Conservation (phyloP, 2,113 vertebrate species). For the Micromys minutus region DNA sequence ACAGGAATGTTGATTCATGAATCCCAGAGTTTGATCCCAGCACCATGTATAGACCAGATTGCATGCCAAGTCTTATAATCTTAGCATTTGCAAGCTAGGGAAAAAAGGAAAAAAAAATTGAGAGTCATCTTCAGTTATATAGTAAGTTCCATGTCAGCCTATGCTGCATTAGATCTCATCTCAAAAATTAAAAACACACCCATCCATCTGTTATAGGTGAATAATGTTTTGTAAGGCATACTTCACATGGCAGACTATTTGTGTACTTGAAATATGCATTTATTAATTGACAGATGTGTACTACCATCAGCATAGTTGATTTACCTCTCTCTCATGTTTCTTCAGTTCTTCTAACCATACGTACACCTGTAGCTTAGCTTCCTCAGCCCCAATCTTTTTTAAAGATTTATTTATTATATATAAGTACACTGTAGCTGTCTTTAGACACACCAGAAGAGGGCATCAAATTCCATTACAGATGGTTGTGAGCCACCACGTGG, state of each 20-base stretch:
- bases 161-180: neutral
- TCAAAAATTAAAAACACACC: neutral
- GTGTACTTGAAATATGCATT: neutral
- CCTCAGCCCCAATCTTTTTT: neutral
- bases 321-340: neutral
- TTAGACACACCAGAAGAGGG: no score
- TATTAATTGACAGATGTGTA: neutral
- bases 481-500: no score
- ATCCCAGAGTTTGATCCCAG: neutral
- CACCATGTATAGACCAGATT: neutral
- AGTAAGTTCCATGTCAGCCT: neutral
- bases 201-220: neutral
- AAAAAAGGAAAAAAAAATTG: neutral
- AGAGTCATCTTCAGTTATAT: neutral
- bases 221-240: neutral
- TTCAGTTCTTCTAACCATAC: neutral
- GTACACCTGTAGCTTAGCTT: neutral
- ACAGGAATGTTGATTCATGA: neutral
- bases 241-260: neutral
- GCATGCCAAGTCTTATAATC: neutral
- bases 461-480: no score
- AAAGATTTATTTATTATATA: no score
- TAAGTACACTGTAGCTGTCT: no score
- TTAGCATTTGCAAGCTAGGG: neutral
- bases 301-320: neutral